Evolutionary conservation across 1,140 invertebrate genomes (phyloP).

Genomic region (Sesamia nonagrioides): DNA sequence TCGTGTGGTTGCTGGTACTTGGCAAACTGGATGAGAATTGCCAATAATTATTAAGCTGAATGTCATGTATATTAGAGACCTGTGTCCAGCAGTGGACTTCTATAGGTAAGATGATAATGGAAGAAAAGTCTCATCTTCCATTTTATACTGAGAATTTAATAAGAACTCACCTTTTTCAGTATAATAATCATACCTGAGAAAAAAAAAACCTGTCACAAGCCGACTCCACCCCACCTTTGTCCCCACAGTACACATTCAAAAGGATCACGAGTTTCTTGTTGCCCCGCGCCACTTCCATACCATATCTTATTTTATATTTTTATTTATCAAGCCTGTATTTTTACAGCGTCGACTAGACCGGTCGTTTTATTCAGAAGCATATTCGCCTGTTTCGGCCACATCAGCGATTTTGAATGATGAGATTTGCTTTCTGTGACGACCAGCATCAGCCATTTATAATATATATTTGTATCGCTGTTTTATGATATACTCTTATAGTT

Average conservation of each 20-base stretch:
- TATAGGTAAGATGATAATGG: too few relatives aligned
- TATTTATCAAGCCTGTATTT: conserved; percentile 83
- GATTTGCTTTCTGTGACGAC: not conserved
- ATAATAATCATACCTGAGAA: not conserved
- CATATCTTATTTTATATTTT: conserved; percentile 86
- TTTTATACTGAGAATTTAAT: not conserved
- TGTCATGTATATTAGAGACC: too few relatives aligned
- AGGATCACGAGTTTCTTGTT: conserved; percentile 81
- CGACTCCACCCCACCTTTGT: conserved; percentile 57
- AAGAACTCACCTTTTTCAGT: too few relatives aligned
- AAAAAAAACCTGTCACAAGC: not conserved
- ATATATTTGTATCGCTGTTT: not conserved
- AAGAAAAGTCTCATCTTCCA: too few relatives aligned
- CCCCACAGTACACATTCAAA: conserved; percentile 78
- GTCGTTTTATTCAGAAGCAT: conserved; percentile 63
- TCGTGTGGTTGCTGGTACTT: too few relatives aligned
- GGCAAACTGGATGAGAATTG: too few relatives aligned
- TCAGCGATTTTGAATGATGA: conserved; percentile 74
- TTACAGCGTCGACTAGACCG: conserved; percentile 76
- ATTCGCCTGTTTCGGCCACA: conserved; percentile 50
- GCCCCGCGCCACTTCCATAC: conserved; percentile 83
- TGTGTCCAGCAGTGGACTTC: too few relatives aligned
- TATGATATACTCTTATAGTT: conserved; percentile 5
- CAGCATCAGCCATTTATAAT: conserved; percentile 10
- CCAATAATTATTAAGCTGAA: too few relatives aligned